phyloP scores from a whole-genome alignment of 2,888 invertebrate species.

The Pachycephus smyrnensis region DNA sequence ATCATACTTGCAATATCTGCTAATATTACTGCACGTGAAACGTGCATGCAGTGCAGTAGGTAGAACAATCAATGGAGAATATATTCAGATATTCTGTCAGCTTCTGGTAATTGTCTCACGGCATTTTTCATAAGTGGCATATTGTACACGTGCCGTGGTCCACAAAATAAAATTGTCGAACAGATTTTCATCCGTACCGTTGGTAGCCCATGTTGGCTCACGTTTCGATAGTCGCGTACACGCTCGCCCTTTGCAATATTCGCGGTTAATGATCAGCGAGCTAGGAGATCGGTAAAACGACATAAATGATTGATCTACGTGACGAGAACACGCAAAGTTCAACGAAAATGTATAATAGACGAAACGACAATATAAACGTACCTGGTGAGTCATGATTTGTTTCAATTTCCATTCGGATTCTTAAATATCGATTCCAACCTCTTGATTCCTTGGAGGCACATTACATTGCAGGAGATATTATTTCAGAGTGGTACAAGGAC shows the following conservation, averaged over 20 bases:
- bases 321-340: slow-evolving; percentile 37
- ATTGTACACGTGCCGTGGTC: not conserved
- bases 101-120: not conserved
- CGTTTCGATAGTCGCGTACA: not conserved
- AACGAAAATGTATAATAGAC: slow-evolving; percentile 25
- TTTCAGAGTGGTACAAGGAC: slow-evolving; percentile 3
- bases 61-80: not conserved
- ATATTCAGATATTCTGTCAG: not conserved
- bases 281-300: slow-evolving; percentile 4
- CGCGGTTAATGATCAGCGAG: slow-evolving; percentile 18
- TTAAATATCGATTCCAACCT: slow-evolving; percentile 31
- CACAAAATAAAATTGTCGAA: not conserved
- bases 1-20: not conserved
- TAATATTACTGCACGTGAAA: not conserved
- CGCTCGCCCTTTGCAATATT: slow-evolving; percentile 18
- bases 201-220: not conserved
- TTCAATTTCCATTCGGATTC: slow-evolving; percentile 6
- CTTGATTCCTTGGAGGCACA: slow-evolving; percentile 2
- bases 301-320: slow-evolving; percentile 55
- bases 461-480: not conserved
- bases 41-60: not conserved
- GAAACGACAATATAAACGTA: slow-evolving; percentile 38
- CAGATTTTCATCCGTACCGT: not conserved
- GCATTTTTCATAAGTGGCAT: not conserved
- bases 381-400: slow-evolving; percentile 38